These are phyloP conservation scores for Phyllostomus hastatus DNA, from an alignment of 2,113 vertebrate genomes.

Conservation along the genomic window DNA sequence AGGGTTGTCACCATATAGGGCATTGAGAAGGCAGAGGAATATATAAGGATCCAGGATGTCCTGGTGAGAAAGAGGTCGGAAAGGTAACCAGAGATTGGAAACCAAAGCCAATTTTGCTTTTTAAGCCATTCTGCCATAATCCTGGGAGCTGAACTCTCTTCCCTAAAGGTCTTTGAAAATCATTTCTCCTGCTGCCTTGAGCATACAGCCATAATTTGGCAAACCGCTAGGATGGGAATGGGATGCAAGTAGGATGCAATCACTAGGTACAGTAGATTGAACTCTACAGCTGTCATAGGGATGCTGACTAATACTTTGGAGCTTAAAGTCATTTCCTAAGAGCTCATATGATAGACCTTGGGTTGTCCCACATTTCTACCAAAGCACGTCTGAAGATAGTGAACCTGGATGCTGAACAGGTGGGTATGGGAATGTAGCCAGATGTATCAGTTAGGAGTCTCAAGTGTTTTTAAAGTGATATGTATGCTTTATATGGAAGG, in stretches of 20 bases:
- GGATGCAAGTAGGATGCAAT: not conserved
- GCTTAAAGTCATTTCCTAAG: not conserved
- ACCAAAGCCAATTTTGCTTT: not conserved
- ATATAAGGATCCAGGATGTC: not conserved
- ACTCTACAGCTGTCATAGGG: not conserved
- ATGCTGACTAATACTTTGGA: not conserved
- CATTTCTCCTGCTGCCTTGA: not conserved
- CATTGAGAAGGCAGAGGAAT: not conserved
- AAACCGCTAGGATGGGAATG: not conserved
- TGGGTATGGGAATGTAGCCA: not conserved
- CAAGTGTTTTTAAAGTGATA: constrained; percentile 17
- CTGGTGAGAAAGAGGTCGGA: not conserved
- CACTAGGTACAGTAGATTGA: not conserved
- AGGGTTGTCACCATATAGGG: not conserved
- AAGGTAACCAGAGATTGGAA: not conserved
- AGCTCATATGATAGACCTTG: not conserved
- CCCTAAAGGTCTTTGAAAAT: not conserved
- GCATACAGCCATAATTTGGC: not conserved
- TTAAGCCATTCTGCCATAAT: not conserved
- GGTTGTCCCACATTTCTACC: not conserved
- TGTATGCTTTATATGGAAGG: not conserved
- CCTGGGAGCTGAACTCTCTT: not conserved
- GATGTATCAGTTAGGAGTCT: not conserved
- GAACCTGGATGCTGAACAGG: not conserved
- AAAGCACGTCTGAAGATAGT: not conserved